phyloP scores from a whole-genome alignment of 2,888 invertebrate genomes.

The Busseola fusca region DNA sequence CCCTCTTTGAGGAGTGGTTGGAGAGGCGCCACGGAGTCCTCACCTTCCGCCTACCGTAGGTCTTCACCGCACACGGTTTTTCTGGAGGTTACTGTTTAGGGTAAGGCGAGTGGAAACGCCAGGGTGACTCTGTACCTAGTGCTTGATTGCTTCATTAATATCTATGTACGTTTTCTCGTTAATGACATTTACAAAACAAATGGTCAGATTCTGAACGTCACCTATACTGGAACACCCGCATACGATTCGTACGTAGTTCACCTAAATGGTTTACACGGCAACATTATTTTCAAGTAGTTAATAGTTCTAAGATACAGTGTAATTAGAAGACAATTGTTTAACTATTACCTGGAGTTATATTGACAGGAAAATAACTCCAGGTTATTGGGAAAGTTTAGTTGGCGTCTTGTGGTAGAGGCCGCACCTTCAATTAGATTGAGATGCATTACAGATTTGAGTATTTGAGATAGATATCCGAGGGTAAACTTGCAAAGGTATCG shows the following conservation, averaged over 20 bases:
- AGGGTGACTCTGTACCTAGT: no score
- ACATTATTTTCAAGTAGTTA: not conserved
- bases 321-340: not conserved
- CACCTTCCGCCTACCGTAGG: no score
- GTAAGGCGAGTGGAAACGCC: no score
- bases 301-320: not conserved
- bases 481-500: no score
- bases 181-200: not conserved
- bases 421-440: not conserved
- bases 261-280: conserved; percentile 1
- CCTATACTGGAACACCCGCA: not conserved
- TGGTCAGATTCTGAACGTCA: not conserved
- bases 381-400: not conserved
- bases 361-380: not conserved
- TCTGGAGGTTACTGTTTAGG: no score
- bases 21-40: no score
- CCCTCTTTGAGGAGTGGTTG: no score
- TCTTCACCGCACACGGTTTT: no score
- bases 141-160: no score
- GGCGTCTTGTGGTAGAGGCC: not conserved
- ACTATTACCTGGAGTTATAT: no score
- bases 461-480: not conserved
- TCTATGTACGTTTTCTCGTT: not conserved
- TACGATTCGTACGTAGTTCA: not conserved
- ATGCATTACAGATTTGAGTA: no score